Conservation (phyloP, 2,113 vertebrate species). For the Verasper variegatus region DNA sequence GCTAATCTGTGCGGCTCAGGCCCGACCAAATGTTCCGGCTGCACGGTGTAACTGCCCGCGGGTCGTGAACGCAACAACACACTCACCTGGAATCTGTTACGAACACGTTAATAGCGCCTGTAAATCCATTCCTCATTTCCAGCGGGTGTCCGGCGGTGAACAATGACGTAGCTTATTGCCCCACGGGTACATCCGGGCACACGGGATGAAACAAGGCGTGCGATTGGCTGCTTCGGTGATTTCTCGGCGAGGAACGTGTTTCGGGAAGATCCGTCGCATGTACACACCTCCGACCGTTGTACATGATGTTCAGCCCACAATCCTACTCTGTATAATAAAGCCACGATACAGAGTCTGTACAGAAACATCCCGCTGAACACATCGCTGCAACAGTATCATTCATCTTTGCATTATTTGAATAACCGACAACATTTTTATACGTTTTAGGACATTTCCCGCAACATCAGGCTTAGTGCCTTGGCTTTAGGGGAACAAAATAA, state of each 20-base stretch:
- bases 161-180: conserved; percentile 87
- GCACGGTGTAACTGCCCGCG: neutral
- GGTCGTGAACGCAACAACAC: conserved; percentile 3
- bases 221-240: conserved; percentile 54
- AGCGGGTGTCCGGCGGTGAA: conserved; percentile 87
- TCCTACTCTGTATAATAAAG: no score
- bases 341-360: no score
- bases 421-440: no score
- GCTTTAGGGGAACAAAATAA: no score
- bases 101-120: conserved; percentile 74
- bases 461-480: no score
- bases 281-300: conserved; percentile 61
- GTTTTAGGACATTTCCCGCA: no score
- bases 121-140: conserved; percentile 86
- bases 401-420: no score
- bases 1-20: neutral
- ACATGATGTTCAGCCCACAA: conserved; percentile 34
- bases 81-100: conserved; percentile 80
- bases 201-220: conserved; percentile 59
- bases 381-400: no score
- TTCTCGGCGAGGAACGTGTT: conserved; percentile 52
- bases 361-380: no score
- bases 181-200: conserved; percentile 86
- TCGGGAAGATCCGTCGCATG: conserved; percentile 64
- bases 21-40: neutral